A percentile compares a stretch with the other conserved stretches of the same genome.
Conservation (phyloP, 2,888 invertebrate genomes). For the Eristalis intricaria region DNA sequence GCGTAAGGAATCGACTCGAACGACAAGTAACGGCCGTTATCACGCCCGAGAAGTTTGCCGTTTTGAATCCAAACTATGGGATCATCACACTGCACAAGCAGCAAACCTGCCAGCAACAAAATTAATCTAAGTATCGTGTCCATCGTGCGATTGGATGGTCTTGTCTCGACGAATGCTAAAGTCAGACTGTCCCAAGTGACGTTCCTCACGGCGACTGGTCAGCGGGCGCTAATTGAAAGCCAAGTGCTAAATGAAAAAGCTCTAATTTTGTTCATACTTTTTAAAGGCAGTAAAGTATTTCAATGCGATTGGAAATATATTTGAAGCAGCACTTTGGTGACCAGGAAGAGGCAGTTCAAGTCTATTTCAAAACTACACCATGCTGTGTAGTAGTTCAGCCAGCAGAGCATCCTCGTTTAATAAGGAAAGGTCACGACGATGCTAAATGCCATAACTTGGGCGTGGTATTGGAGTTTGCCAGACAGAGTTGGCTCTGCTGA, state of each 20-base stretch:
- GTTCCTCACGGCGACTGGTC: neutral
- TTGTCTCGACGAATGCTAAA: neutral
- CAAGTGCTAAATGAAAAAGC: neutral
- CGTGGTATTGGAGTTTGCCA: neutral
- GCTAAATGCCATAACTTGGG: neutral
- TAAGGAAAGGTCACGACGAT: neutral
- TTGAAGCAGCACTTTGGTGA: neutral
- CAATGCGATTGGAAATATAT: neutral
- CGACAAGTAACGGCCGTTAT: constrained; percentile 81
- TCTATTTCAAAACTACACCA: neutral
- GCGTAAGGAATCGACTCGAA: constrained; percentile 87
- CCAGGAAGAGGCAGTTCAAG: neutral
- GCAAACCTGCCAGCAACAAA: neutral
- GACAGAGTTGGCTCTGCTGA: neutral
- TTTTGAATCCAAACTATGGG: constrained; percentile 74
- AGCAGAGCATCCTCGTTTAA: neutral
- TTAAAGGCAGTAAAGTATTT: neutral
- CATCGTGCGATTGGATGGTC: neutral
- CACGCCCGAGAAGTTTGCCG: constrained; percentile 76
- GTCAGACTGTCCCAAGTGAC: neutral
- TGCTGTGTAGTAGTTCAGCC: neutral
- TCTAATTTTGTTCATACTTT: no score
- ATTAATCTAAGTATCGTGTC: neutral
- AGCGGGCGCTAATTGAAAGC: neutral
- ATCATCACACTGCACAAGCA: neutral